These are phyloP conservation scores for Oncorhynchus tshawytscha DNA, from an alignment of 2,113 vertebrate species.

Conservation along the genomic window DNA sequence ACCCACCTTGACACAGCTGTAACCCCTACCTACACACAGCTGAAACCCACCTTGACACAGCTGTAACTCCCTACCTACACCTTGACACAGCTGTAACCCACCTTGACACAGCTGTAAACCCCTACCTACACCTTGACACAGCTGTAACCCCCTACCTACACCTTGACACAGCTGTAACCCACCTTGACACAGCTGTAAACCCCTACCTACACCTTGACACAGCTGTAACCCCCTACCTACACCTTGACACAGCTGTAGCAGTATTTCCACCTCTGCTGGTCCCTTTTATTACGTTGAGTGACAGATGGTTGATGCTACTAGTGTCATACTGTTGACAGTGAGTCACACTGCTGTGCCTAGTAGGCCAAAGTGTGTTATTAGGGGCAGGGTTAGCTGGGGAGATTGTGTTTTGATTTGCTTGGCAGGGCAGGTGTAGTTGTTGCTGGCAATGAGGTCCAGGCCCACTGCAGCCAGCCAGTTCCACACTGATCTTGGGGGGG, in stretches of 20 bases:
- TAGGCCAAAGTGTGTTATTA: neutral
- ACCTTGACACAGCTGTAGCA: neutral
- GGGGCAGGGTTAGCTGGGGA: constrained; percentile 17
- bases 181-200: too few relatives aligned
- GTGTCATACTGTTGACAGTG: neutral
- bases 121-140: too few relatives aligned
- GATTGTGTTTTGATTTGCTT: constrained; percentile 29
- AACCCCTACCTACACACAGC: too few relatives aligned
- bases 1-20: too few relatives aligned
- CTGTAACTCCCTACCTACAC: too few relatives aligned
- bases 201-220: too few relatives aligned
- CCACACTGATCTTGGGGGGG: constrained; percentile 37
- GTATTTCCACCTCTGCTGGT: neutral
- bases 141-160: too few relatives aligned
- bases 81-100: too few relatives aligned
- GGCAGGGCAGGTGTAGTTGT: constrained; percentile 35
- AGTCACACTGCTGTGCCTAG: constrained; percentile 1
- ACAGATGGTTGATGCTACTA: neutral
- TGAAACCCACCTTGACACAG: neutral
- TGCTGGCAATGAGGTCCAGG: constrained; percentile 15
- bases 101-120: too few relatives aligned
- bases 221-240: too few relatives aligned
- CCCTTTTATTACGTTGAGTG: neutral
- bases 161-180: too few relatives aligned
- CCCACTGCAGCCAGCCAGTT: constrained; percentile 16